These are phyloP conservation scores for Anthophora plumipes DNA, from an alignment of 2,888 invertebrate genomes.

Conservation along the genomic window DNA sequence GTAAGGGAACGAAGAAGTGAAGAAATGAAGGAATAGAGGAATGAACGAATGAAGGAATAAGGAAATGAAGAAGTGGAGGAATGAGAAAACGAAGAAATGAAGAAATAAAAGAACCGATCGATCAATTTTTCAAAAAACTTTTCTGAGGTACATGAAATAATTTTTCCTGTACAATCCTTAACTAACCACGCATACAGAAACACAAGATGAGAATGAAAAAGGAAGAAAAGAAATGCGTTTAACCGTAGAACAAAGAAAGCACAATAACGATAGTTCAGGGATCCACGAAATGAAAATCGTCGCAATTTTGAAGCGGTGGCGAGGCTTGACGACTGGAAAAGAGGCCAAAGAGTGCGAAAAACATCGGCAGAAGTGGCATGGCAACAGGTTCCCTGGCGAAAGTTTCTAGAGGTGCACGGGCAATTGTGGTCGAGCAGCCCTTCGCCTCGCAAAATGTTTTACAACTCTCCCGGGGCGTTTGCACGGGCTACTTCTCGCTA, in stretches of 20 bases:
- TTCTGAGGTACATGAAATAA: too few relatives aligned
- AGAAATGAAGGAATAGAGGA: too few relatives aligned
- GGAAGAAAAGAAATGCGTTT: neutral
- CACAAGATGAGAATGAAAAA: too few relatives aligned
- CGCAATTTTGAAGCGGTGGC: neutral
- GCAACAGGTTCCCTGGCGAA: conserved; percentile 46
- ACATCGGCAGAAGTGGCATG: conserved; percentile 44
- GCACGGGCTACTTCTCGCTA: neutral
- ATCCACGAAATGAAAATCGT: neutral
- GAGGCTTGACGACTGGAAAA: conserved; percentile 7
- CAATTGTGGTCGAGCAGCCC: conserved; percentile 42
- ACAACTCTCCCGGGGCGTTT: conserved; percentile 28
- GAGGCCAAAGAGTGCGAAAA: conserved; percentile 20
- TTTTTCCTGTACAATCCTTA: too few relatives aligned
- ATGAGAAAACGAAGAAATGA: too few relatives aligned
- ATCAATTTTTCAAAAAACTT: too few relatives aligned
- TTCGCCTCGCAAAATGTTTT: conserved; percentile 28
- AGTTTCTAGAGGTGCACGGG: conserved; percentile 30
- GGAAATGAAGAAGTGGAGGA: too few relatives aligned
- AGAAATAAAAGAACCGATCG: too few relatives aligned
- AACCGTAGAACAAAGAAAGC: neutral
- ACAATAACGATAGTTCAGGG: neutral
- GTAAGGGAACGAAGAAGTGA: too few relatives aligned
- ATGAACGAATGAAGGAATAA: too few relatives aligned
- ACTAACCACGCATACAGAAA: too few relatives aligned